Conservation (phyloP, 2,797 vertebrate genomes). For the Pipistrellus nathusii region DNA sequence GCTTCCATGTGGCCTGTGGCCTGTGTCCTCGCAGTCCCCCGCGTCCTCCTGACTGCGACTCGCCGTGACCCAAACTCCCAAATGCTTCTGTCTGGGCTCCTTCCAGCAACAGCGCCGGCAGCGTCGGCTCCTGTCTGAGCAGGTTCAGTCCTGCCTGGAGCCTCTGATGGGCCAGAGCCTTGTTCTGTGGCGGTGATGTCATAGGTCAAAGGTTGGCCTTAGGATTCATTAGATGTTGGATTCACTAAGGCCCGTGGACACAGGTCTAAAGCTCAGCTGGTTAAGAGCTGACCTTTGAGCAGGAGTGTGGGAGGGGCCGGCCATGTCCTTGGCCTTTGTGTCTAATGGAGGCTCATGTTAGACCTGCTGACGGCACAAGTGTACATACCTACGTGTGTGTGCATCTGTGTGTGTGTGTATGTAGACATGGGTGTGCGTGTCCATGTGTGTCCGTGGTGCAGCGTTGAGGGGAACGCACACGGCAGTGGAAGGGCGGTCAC, state of each 20-base stretch:
- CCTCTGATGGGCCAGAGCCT: neutral
- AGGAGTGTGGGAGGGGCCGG: neutral
- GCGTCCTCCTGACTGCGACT: neutral
- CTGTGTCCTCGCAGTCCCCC: rapidly evolving
- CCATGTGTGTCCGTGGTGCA: neutral
- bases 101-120: neutral
- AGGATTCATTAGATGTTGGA: neutral
- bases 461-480: neutral
- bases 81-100: neutral
- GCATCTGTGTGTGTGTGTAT: neutral
- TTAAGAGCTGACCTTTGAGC: neutral
- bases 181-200: neutral
- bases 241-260: neutral
- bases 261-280: neutral
- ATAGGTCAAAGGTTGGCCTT: constrained; percentile 25
- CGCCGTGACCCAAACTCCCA: rapidly evolving
- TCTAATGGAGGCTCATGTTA: neutral
- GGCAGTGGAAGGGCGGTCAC: neutral
- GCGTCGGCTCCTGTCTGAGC: neutral
- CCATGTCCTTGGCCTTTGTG: neutral
- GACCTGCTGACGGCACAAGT: neutral
- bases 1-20: neutral
- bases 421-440: neutral
- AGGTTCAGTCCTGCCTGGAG: neutral
- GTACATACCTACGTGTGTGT: too few relatives aligned